These are phyloP conservation scores for Mantis religiosa DNA, from an alignment of 2,888 invertebrate species.

Conservation along the genomic window DNA sequence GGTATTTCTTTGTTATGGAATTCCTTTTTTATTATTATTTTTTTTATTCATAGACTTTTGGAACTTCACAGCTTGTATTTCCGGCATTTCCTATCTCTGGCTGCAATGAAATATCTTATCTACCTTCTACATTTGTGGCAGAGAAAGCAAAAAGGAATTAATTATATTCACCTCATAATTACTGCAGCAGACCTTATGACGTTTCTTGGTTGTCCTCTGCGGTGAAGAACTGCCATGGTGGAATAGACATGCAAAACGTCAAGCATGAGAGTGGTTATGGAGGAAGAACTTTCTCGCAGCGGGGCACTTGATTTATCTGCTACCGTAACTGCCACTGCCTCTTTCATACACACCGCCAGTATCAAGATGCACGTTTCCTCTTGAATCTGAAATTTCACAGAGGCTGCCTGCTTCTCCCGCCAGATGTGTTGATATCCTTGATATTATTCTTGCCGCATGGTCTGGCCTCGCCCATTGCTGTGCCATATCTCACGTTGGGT, in stretches of 20 bases:
- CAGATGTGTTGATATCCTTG: background rate
- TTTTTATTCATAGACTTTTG: no score
- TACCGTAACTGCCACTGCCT: constrained; percentile 4
- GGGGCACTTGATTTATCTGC: constrained; percentile 11
- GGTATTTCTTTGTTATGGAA: no score
- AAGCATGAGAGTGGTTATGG: background rate
- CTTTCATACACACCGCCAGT: constrained; percentile 5
- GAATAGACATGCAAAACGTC: background rate
- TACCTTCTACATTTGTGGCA: no score
- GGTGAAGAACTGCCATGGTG: background rate
- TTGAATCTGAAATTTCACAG: background rate
- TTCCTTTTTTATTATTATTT: no score
- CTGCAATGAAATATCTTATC: no score
- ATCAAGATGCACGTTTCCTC: constrained; percentile 7
- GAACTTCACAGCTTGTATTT: no score
- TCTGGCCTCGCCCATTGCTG: background rate
- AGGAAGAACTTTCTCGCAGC: background rate
- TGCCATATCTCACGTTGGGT: background rate
- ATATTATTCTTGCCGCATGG: background rate
- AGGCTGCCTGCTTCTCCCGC: background rate
- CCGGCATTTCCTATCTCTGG: no score
- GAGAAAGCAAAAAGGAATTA: no score
- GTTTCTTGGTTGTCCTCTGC: background rate
- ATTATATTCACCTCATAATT: background rate
- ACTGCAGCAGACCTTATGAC: background rate